phyloP scores from a whole-genome alignment of 2,888 invertebrate genomes.

The Uropetala carovei region DNA sequence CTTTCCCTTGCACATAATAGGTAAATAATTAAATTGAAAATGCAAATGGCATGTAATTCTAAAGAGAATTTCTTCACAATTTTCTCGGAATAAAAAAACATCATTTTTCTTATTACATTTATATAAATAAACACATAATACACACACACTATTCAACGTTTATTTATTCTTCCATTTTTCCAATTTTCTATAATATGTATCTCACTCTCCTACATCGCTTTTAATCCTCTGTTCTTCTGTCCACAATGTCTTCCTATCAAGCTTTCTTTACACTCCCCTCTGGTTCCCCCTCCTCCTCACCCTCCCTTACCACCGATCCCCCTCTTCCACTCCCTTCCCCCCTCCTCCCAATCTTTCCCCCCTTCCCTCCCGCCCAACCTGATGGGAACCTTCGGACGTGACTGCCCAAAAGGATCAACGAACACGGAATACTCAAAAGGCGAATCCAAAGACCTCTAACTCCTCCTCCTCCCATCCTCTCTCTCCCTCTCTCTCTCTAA shows the following conservation, averaged over 20 bases:
- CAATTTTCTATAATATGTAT: neutral
- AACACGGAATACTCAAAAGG: neutral
- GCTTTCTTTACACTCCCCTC: neutral
- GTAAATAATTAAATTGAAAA: too few relatives aligned
- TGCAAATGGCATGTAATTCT: too few relatives aligned
- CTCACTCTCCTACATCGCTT: neutral
- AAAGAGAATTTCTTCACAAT: too few relatives aligned
- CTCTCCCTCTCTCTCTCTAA: neutral
- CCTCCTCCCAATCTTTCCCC: neutral
- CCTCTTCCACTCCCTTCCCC: neutral
- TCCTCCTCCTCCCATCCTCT: neutral
- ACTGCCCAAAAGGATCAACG: neutral
- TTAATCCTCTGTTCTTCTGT: neutral
- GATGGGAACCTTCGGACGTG: neutral
- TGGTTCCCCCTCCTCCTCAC: neutral
- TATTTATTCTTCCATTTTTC: neutral
- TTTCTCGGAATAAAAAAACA: too few relatives aligned
- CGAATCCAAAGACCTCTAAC: neutral
- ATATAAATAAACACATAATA: too few relatives aligned
- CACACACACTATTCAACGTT: too few relatives aligned
- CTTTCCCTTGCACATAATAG: too few relatives aligned
- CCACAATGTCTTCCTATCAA: conserved; percentile 1
- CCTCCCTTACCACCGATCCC: neutral
- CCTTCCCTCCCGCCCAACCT: neutral
- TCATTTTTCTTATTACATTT: too few relatives aligned